Evolutionary conservation across 2,113 vertebrate species (phyloP).

Genomic region (Clarias macrocephalus): DNA sequence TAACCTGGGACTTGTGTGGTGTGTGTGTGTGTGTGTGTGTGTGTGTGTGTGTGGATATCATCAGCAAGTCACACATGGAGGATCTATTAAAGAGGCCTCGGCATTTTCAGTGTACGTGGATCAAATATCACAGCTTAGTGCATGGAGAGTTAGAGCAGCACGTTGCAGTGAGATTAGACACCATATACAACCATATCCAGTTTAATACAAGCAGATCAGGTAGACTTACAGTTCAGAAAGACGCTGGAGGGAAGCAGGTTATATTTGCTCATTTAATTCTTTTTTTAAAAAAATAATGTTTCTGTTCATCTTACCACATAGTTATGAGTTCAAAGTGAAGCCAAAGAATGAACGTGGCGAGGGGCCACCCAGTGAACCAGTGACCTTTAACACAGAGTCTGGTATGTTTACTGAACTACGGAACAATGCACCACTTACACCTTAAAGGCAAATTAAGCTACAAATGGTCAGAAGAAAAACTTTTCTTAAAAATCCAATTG

Average conservation of each 20-base stretch:
- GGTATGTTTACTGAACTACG: conserved; percentile 69
- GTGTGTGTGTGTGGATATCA: conserved; percentile 32
- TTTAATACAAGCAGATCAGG: conserved; percentile 38
- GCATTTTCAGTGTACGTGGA: conserved; percentile 43
- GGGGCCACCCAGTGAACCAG: conserved; percentile 83
- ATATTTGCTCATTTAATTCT: conserved; percentile 13
- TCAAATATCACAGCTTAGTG: conserved; percentile 44
- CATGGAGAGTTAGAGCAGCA: conserved; percentile 6
- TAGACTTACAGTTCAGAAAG: neutral
- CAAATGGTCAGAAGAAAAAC: too few species aligned
- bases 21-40: conserved; percentile 18
- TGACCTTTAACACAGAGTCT: conserved; percentile 91
- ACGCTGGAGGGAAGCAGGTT: neutral
- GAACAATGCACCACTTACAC: neutral
- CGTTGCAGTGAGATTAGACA: conserved; percentile 38
- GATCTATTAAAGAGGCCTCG: conserved; percentile 51
- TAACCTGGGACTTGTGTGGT: conserved; percentile 10
- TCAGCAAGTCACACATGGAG: conserved; percentile 49
- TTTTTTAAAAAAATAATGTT: neutral
- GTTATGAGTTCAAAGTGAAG: conserved; percentile 92
- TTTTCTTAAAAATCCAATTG: too few species aligned
- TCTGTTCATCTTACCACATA: conserved; percentile 59
- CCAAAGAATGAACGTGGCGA: conserved; percentile 86
- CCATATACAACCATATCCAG: conserved; percentile 16
- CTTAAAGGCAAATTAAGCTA: neutral